phyloP scores from a whole-genome alignment of 2,888 invertebrate species.

The Sminthurinus aureus region DNA sequence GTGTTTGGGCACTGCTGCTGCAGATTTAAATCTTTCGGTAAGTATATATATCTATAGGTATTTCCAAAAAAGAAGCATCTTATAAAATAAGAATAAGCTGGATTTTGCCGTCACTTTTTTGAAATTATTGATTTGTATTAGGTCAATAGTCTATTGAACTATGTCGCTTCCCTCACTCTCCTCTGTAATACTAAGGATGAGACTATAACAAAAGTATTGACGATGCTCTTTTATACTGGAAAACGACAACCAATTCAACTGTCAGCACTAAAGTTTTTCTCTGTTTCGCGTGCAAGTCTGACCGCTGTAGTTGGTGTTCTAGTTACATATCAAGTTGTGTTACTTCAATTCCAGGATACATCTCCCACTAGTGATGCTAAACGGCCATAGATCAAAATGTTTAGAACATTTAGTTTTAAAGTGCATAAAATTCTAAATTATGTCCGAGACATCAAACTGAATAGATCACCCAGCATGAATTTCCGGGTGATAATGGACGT shows the following conservation, averaged over 20 bases:
- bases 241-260: background rate
- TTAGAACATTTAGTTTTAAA: too few relatives aligned
- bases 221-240: background rate
- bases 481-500: slow-evolving; percentile 6
- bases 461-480: slow-evolving; percentile 32
- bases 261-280: slow-evolving; percentile 1
- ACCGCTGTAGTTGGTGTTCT: background rate
- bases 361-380: too few relatives aligned
- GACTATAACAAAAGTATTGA: background rate
- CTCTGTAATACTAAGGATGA: background rate
- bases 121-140: background rate
- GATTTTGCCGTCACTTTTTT: background rate
- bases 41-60: background rate
- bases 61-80: too few relatives aligned
- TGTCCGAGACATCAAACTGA: too few relatives aligned
- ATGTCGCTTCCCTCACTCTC: background rate
- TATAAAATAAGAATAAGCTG: too few relatives aligned
- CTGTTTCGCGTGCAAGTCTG: background rate
- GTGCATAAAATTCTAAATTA: too few relatives aligned
- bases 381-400: too few relatives aligned
- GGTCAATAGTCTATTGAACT: background rate
- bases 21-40: background rate
- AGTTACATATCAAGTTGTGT: slow-evolving; percentile 1
- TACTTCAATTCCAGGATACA: background rate
- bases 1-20: background rate